Conservation (phyloP, 1,140 invertebrate genomes). For the Phenacoccus solenopsis region DNA sequence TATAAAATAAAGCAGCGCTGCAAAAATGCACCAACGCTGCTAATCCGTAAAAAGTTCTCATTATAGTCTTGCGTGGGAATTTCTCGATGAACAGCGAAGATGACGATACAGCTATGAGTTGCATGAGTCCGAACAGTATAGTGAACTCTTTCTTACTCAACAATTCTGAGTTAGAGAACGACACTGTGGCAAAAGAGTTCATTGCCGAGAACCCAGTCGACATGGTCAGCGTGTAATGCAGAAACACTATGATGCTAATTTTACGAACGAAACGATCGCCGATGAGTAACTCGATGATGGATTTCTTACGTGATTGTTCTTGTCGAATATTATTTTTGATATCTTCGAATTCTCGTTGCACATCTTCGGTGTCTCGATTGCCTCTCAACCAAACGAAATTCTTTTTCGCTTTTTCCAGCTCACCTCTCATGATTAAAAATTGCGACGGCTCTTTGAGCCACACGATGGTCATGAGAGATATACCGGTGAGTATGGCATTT, state of each 20-base stretch:
- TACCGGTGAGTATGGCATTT: slow-evolving; percentile 43
- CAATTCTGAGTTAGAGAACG: slow-evolving; percentile 29
- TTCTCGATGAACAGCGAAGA: slow-evolving; percentile 37
- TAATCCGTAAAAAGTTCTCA: slow-evolving; percentile 34
- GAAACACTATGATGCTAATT: slow-evolving; percentile 39
- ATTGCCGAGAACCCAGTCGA: slow-evolving; percentile 26
- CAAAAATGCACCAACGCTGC: slow-evolving; percentile 33
- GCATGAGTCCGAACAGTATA: slow-evolving; percentile 25
- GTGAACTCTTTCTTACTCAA: slow-evolving; percentile 23
- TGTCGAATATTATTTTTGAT: slow-evolving; percentile 28
- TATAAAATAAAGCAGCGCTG: slow-evolving; percentile 35
- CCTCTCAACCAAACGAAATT: slow-evolving; percentile 52
- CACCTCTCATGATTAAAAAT: slow-evolving; percentile 45
- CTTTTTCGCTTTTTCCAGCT: slow-evolving; percentile 44
- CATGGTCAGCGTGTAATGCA: slow-evolving; percentile 25
- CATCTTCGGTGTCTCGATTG: background rate
- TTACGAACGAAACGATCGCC: slow-evolving; percentile 35
- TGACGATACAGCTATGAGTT: slow-evolving; percentile 35
- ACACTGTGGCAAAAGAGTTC: slow-evolving; percentile 25
- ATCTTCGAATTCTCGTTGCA: slow-evolving; percentile 25
- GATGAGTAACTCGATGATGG: slow-evolving; percentile 34
- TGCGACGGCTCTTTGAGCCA: slow-evolving; percentile 72
- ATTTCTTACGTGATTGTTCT: slow-evolving; percentile 33
- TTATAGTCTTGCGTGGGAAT: slow-evolving; percentile 38
- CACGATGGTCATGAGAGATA: slow-evolving; percentile 50